Conservation (phyloP, 2,888 invertebrate species). For the Hydriomena furcata region DNA sequence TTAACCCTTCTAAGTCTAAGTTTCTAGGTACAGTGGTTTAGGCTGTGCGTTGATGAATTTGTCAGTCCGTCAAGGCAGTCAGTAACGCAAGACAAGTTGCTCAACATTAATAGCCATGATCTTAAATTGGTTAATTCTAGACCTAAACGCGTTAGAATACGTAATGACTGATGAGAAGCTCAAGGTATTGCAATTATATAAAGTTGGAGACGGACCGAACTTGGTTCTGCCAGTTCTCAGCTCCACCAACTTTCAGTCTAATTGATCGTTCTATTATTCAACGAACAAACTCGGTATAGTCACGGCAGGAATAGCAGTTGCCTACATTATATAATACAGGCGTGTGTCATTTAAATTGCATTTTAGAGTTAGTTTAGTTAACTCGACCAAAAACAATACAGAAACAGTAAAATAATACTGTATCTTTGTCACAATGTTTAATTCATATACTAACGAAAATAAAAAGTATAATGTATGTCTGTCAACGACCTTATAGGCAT, state of each 20-base stretch:
- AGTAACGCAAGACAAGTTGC: background rate
- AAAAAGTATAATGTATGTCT: too few species aligned
- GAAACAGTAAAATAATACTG: too few species aligned
- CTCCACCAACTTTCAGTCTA: conserved; percentile 44
- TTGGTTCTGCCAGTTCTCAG: conserved; percentile 42
- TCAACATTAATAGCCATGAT: background rate
- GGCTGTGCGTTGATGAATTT: too few species aligned
- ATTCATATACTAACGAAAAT: too few species aligned
- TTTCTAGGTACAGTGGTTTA: too few species aligned
- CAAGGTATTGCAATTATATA: conserved; percentile 61
- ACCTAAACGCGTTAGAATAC: conserved; percentile 43
- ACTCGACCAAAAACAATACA: too few species aligned
- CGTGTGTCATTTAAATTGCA: too few species aligned
- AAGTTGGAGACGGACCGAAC: conserved; percentile 51
- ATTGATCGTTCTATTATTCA: conserved; percentile 76
- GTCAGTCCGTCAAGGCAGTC: too few species aligned
- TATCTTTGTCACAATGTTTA: too few species aligned
- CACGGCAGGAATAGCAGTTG: conserved; percentile 10
- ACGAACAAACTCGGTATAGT: conserved; percentile 45
- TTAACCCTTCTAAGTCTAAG: too few species aligned
- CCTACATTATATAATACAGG: conserved; percentile 4
- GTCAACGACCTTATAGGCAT: too few species aligned
- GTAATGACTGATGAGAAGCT: conserved; percentile 53
- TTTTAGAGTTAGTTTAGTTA: too few species aligned
- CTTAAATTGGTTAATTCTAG: conserved; percentile 14